phyloP scores from a whole-genome alignment of 2,113 vertebrate species.

The Miniopterus natalensis region DNA sequence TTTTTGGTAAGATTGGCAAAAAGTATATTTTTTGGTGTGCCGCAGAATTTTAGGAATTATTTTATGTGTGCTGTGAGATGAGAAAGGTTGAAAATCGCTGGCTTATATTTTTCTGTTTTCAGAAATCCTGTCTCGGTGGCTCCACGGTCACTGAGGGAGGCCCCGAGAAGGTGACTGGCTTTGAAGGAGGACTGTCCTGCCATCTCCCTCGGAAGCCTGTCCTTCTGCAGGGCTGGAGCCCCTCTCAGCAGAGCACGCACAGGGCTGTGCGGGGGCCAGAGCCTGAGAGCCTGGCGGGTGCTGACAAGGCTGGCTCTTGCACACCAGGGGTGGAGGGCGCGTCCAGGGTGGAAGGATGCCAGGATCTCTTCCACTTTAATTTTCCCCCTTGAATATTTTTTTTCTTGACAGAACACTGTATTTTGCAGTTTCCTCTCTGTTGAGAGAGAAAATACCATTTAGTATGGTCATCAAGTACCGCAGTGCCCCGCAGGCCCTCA shows the following conservation, averaged over 20 bases:
- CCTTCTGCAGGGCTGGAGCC: too few relatives aligned
- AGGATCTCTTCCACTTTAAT: background rate
- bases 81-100: background rate
- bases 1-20: background rate
- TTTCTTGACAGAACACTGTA: background rate
- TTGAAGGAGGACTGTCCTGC: fast-evolving
- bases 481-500: background rate
- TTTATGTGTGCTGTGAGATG: background rate
- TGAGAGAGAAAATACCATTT: background rate
- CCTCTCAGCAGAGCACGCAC: fast-evolving
- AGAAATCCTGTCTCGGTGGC: background rate
- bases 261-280: background rate
- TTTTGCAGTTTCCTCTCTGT: background rate
- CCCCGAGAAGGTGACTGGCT: too few relatives aligned
- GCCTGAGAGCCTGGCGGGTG: fast-evolving
- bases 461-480: fast-evolving
- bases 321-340: background rate
- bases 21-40: background rate
- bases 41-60: background rate
- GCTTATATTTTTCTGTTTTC: background rate
- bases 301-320: background rate
- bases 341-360: background rate
- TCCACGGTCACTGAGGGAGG: background rate
- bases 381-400: background rate
- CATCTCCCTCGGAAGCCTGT: fast-evolving